Evolutionary conservation across 2,113 vertebrate genomes (phyloP), one percentile per base, ranked within the genome.

Genomic region (Phoxinus phoxinus): DNA sequence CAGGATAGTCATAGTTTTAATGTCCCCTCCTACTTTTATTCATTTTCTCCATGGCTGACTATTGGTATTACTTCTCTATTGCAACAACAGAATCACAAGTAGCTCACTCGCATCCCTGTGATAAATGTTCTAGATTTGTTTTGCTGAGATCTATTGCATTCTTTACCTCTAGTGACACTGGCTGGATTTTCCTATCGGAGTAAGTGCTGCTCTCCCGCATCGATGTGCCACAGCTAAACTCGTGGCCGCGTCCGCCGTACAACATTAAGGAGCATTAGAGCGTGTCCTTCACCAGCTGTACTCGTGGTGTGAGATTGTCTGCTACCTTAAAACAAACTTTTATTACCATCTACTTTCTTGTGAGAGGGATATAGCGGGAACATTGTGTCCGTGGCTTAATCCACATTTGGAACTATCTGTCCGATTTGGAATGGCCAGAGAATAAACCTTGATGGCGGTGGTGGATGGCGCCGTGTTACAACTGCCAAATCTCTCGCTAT

Each of bases 31-130:
- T 84, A 35, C 17, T 72, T 41, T 83, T 58, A 61, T 84, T 76
- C 9, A 19, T 86, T 84, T 88, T 77, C 65, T 76, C 56, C 83
- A 73, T 17, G 59, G 37, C 78, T 72, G 85, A 53, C 63, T 85
- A 71, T 84, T 85, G 71, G 69, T 74, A 78, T 63, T 63, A 67
- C 61, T 46, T 35, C 21, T 19, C 77, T 37, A 61, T 23, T 56
- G 81, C 82, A 73, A 75, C 88, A 87, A 75, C 63, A 72, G 77
- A 80, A 84, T 86, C 86, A 74, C 80, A 76, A 89, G 81, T 82
- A 81, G 67, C 48, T 41, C 46, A 41, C 75, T 78, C 71, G 30
- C 83, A 27, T 82, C 53, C 61, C 32, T 85, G 41, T 87, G 76
- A 72, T 82, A 83, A 53, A 72, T 85, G 9, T 65, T 76, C 76